phyloP scores from a whole-genome alignment of 2,113 vertebrate species.

The Murina feae region DNA sequence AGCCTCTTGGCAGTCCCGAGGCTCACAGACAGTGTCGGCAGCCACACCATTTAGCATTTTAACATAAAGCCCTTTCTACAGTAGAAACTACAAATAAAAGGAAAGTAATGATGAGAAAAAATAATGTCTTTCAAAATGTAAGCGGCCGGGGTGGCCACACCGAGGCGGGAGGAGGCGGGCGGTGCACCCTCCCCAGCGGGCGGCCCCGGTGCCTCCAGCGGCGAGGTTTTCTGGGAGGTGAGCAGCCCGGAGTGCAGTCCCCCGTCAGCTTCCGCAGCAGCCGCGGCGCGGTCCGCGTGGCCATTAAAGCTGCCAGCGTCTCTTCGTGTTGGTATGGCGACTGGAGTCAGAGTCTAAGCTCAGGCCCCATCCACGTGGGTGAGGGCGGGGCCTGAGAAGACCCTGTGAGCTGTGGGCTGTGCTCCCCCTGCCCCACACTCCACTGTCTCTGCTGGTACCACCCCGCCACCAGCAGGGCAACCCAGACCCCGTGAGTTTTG shows the following conservation, averaged over 20 bases:
- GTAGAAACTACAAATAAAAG: not conserved
- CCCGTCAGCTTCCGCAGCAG: accelerated
- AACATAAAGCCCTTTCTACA: not conserved
- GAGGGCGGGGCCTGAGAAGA: accelerated
- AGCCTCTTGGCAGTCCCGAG: not conserved
- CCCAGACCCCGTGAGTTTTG: not conserved
- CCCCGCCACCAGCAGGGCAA: accelerated
- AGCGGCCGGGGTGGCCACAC: not conserved
- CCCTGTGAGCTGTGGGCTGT: accelerated
- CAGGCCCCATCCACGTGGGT: accelerated
- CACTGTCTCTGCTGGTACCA: not conserved
- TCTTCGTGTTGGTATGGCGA: not conserved
- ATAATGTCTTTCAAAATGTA: not conserved
- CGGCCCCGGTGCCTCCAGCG: not conserved
- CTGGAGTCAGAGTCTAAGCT: not conserved
- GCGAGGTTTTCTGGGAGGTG: not conserved
- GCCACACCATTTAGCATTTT: not conserved
- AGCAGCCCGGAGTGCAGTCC: not conserved
- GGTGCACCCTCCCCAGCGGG: accelerated
- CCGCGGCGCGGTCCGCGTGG: not conserved
- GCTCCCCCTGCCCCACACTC: accelerated
- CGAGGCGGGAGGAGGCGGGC: accelerated
- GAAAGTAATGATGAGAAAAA: not conserved
- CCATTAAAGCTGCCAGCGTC: not conserved
- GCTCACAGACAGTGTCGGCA: not conserved